Evolutionary conservation across 1,140 invertebrate genomes (phyloP).

Genomic region (Riptortus pedestris): DNA sequence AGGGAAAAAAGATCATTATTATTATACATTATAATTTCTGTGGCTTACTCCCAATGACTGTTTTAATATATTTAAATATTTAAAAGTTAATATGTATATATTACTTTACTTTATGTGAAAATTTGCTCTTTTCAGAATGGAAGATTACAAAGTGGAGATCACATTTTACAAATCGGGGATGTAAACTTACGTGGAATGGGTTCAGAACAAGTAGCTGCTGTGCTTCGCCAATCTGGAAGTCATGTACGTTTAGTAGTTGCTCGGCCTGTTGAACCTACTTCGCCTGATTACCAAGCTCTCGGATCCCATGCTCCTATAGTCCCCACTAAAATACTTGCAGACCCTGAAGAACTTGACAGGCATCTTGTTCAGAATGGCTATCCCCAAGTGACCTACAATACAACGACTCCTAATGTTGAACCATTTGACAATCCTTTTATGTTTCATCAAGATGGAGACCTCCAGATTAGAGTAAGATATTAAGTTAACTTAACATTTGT

Average conservation of each 20-base stretch:
- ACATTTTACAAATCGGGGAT: constrained; percentile 87
- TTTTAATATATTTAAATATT: not conserved
- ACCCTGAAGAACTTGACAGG: constrained; percentile 73
- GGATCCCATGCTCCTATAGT: constrained; percentile 68
- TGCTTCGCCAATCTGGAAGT: constrained; percentile 75
- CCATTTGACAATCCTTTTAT: constrained; percentile 40
- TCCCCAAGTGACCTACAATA: constrained; percentile 43
- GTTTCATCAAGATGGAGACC: constrained; percentile 39
- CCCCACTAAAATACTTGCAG: constrained; percentile 69
- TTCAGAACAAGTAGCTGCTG: constrained; percentile 85
- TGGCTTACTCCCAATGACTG: too few relatives aligned
- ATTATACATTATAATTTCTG: too few relatives aligned
- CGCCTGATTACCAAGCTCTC: constrained; percentile 53
- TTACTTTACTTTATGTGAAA: not conserved
- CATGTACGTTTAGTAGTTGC: constrained; percentile 83
- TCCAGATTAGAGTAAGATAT: constrained; percentile 10
- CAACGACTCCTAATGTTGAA: constrained; percentile 32
- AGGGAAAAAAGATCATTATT: too few relatives aligned
- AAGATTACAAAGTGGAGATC: constrained; percentile 80
- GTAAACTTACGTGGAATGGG: constrained; percentile 84
- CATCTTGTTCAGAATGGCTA: constrained; percentile 73
- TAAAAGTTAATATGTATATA: not conserved
- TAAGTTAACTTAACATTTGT: too few relatives aligned
- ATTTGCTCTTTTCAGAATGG: constrained; percentile 53
- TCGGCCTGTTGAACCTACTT: constrained; percentile 64